Conservation (phyloP, 2,797 vertebrate genomes). For the Pempheris klunzingeri region DNA sequence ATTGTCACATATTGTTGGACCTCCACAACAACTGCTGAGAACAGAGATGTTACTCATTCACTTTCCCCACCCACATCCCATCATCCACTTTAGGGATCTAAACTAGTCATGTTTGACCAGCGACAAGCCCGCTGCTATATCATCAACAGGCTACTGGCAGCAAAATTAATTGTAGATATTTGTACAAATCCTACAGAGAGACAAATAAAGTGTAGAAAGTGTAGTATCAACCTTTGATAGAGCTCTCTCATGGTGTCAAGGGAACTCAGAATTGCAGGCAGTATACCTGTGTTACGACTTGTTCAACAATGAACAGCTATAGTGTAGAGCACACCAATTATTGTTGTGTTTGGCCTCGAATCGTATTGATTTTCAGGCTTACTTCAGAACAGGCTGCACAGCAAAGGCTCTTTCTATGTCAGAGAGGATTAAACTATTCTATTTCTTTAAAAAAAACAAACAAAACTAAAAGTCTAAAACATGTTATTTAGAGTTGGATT, state of each 20-base stretch:
- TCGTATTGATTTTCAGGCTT: constrained; percentile 55
- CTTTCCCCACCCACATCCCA: background rate
- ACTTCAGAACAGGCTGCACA: constrained; percentile 34
- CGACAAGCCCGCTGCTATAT: background rate
- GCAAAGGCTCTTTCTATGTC: constrained; percentile 39
- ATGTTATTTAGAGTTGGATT: constrained; percentile 1
- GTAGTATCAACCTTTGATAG: constrained; percentile 22
- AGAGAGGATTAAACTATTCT: constrained; percentile 33
- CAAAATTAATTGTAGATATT: background rate
- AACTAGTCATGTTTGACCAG: constrained; percentile 10
- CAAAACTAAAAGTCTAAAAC: constrained; percentile 10
- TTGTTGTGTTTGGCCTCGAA: constrained; percentile 50
- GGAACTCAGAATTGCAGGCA: constrained; percentile 11
- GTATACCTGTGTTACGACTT: constrained; percentile 20
- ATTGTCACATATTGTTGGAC: background rate
- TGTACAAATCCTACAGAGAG: constrained; percentile 18
- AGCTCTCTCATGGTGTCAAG: background rate
- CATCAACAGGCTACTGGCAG: constrained; percentile 1
- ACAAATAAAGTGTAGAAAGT: background rate
- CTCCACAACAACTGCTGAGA: background rate
- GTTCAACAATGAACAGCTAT: constrained; percentile 19
- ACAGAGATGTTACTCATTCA: background rate
- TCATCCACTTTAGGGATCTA: constrained; percentile 5
- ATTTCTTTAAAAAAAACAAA: constrained; percentile 6
- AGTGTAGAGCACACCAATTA: constrained; percentile 22